A percentile compares a stretch with the other conserved stretches of the same genome.
Conservation (phyloP, 2,113 vertebrate species). For the Rhinoptilus africanus region DNA sequence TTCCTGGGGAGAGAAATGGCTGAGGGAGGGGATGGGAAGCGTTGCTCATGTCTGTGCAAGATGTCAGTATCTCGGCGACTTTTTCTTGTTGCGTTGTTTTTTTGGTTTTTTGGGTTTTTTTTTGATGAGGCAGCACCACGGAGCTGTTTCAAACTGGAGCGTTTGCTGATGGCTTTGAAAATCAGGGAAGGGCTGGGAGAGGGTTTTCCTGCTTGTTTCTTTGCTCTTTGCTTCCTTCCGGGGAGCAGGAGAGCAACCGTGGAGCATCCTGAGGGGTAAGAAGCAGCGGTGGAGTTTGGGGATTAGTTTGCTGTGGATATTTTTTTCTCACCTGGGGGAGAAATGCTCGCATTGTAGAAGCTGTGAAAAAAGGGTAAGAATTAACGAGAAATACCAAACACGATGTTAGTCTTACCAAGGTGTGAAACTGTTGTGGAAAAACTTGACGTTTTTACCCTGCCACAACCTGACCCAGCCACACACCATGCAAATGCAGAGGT, state of each 20-base stretch:
- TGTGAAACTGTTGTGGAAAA: neutral
- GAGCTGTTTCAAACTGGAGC: neutral
- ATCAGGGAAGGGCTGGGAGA: neutral
- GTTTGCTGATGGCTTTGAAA: neutral
- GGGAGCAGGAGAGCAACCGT: rapidly evolving
- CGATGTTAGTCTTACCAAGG: rapidly evolving
- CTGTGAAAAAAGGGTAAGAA: neutral
- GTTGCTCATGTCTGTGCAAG: neutral
- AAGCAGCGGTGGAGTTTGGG: neutral
- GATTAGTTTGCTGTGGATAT: neutral
- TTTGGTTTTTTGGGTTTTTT: neutral
- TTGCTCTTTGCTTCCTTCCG: neutral
- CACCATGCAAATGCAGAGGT: neutral
- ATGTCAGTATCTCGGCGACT: rapidly evolving
- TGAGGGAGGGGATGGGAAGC: neutral
- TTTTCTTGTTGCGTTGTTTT: neutral
- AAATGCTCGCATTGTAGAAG: neutral
- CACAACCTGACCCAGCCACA: neutral
- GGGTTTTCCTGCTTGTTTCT: neutral
- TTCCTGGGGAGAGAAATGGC: neutral
- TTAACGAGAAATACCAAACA: neutral
- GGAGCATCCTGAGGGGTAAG: neutral
- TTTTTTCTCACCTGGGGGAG: neutral
- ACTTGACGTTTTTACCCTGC: neutral
- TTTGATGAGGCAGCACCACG: rapidly evolving